These are phyloP conservation scores for Acleris literana DNA, from an alignment of 2,888 invertebrate species.

Conservation along the genomic window DNA sequence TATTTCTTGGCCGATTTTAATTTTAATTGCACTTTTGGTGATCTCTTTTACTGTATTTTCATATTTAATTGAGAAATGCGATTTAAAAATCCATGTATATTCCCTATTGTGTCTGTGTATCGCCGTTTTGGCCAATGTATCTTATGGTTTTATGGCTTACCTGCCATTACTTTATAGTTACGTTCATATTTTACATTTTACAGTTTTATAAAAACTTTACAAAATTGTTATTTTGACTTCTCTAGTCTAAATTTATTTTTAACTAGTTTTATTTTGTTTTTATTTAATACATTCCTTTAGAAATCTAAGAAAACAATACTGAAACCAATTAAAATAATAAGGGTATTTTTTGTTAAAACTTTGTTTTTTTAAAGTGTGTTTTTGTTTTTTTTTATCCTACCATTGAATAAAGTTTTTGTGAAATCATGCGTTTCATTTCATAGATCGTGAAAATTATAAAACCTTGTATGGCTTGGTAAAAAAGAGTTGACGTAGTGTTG, in stretches of 20 bases:
- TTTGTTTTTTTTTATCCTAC: constrained; percentile 9
- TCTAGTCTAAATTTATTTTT: constrained; percentile 21
- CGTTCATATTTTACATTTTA: constrained; percentile 13
- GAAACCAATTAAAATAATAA: neutral
- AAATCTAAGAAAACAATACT: constrained; percentile 2
- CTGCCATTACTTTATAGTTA: neutral
- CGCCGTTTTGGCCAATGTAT: neutral
- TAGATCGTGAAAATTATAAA: too few species aligned
- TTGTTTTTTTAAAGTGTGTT: constrained; percentile 4
- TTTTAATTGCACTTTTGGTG: too few species aligned
- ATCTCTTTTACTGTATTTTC: too few species aligned
- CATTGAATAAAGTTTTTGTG: constrained; percentile 21
- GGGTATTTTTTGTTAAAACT: neutral
- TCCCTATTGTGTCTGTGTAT: neutral
- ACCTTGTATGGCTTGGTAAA: too few species aligned
- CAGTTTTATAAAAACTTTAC: constrained; percentile 18
- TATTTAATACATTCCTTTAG: constrained; percentile 5
- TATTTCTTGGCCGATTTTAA: too few species aligned
- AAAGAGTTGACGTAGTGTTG: too few species aligned
- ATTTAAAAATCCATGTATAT: too few species aligned
- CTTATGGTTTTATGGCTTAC: neutral
- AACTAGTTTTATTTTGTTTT: neutral
- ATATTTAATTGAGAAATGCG: too few species aligned
- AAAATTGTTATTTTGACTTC: neutral
- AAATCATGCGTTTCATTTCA: neutral